Base-by-base conservation (phyloP, 2,888 invertebrate genomes). In the Marasmarcha lunaedactyla region DNA sequence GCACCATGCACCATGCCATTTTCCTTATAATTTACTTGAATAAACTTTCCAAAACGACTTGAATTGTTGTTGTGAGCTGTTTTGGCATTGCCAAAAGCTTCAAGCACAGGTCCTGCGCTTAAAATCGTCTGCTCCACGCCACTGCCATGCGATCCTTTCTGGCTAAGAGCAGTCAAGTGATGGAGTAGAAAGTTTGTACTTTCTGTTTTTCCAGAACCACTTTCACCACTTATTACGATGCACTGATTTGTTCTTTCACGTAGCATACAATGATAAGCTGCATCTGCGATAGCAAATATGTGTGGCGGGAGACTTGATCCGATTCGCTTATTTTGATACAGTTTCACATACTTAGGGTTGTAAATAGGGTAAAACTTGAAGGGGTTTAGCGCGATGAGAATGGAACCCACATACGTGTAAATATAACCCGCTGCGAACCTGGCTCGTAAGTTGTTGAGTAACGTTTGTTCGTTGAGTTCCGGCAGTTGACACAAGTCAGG, bases 1-100 rank as follows among this genome's bases (percentile, higher is more conserved):
- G 97, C 97, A 54, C 97, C 97, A 63, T 97, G 96, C 14, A 97
- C 97, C 94, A 97, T 96, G 54, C 98, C 97, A 89, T 97, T 97
- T 83, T 97, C 97, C 66, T 95, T 94, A 73, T 97, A 98, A 79
- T 96, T 96, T 53, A 97, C 94, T 87, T 97, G 97, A 53, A 98
- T 97, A 72, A 97, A 98, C 78, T 98, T 98, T 38, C 97, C 97
- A 78, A 97, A 98, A 47, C 98, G 87, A 85, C 96, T 96, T 38
- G 96, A 96, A 74, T 98, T 98, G 77, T 97, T 97, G 71, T 97
- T 97, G 66, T 97, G 97, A 1, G 97, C 94, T 25, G 97, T 98
- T 84, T 97, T 97, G 0, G 98, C 97, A 81, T 98, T 98, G n/a
- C 98, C 98, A 72, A 98, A 98, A 4, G 97, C 97, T 87, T 97